Base-by-base conservation (phyloP, 1,140 invertebrate species). In the Caenorhabditis remanei region DNA sequence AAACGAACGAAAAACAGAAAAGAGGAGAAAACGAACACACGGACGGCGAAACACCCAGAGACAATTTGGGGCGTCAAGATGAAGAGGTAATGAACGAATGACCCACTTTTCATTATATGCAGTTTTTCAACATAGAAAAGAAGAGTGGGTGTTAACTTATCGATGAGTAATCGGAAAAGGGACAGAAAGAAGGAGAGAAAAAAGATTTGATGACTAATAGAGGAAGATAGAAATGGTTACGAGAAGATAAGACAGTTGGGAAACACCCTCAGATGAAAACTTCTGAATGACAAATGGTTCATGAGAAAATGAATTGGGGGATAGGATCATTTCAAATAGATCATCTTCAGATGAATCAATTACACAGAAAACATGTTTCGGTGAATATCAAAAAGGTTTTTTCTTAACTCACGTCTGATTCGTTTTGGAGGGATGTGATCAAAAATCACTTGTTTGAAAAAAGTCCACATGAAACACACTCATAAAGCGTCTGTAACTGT, bases 31-130 rank as follows among this genome's bases (percentile, higher is more conserved):
- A 7, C 46, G 46, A 79, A 53, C 43, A 79, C 21, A 63, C 21
- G 61, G 24, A 63, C 71, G n/a, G 65, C 4, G 65, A 71, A 79
- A 79, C 71, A 79, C 71, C 46, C 71, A 50, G 40, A 79, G 2
- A 79, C n/a, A 79, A 32, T 79, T 79, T 50, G 46, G 71, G 46
- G 71, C 46, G 71, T 50, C 71, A 79, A 79, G 21, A 41, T 13
- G 21, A 53, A 79, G 71, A 79, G 71, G 71, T 79, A 79, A 79
- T 79, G 71, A 50, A 79, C 71, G 71, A 79, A 79, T 79, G 71
- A 79, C 71, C 71, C 71, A 79, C 46, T 79, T 79, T 41, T 43
- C 21, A 79, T 79, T 79, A 71, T 79, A 79, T 79, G 71, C 19
- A 79, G 71, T 79, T 79, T 79, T 79, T 79, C 40, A 71, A 79